Conservation (phyloP, 2,888 invertebrate genomes). For the Volucella inanis region DNA sequence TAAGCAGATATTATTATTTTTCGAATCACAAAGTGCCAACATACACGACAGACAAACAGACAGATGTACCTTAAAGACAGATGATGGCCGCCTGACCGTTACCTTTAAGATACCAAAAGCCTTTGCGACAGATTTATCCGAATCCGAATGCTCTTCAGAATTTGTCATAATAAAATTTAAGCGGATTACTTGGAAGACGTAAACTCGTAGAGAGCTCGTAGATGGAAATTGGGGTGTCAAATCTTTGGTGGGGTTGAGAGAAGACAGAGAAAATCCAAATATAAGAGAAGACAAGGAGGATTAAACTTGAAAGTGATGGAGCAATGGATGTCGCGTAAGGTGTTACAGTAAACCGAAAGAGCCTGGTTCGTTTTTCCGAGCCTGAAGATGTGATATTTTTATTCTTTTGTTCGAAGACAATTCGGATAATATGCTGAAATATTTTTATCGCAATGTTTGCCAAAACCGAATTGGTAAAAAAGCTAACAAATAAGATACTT, state of each 20-base stretch:
- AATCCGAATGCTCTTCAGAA: conserved; percentile 68
- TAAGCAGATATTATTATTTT: conserved; percentile 68
- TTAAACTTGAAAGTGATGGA: conserved; percentile 68
- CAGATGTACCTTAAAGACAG: conserved; percentile 32
- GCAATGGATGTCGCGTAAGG: conserved; percentile 14
- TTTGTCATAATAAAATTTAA: conserved; percentile 74
- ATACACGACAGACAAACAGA: conserved; percentile 15
- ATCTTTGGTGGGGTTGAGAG: not conserved
- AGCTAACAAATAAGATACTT: conserved; percentile 24
- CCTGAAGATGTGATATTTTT: conserved; percentile 21
- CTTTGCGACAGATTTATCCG: conserved; percentile 59
- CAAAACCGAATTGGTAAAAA: conserved; percentile 41
- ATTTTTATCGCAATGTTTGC: conserved; percentile 33
- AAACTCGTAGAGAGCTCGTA: conserved; percentile 25
- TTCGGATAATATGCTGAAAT: not conserved
- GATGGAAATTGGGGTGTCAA: not conserved
- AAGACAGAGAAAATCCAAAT: conserved; percentile 13
- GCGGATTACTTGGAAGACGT: conserved; percentile 67
- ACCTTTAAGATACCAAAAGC: conserved; percentile 63
- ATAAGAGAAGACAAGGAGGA: conserved; percentile 44
- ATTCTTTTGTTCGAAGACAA: conserved; percentile 10
- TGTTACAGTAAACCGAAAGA: not conserved
- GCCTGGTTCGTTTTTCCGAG: too few relatives aligned
- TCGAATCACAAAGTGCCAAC: conserved; percentile 54
- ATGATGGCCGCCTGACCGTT: conserved; percentile 38